Conservation (phyloP, 2,888 invertebrate genomes). For the Fissipunctia ypsillon region DNA sequence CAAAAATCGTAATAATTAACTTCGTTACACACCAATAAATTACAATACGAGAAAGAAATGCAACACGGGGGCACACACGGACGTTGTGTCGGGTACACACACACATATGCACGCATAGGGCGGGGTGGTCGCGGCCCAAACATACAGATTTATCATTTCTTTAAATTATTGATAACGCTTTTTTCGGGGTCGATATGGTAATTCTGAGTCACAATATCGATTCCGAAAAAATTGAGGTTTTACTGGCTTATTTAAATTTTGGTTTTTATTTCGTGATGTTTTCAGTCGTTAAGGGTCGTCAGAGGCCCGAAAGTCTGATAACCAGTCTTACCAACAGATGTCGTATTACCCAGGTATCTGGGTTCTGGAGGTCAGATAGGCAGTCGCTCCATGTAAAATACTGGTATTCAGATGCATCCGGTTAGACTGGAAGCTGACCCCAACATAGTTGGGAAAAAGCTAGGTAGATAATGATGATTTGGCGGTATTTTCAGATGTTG, state of each 20-base stretch:
- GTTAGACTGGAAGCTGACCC: too few species aligned
- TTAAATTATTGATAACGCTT: constrained; percentile 40
- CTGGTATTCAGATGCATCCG: too few species aligned
- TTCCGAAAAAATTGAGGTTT: background rate
- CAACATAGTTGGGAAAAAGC: too few species aligned
- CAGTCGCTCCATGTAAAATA: too few species aligned
- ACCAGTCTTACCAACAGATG: too few species aligned
- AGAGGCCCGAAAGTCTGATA: too few species aligned
- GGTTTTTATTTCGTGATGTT: background rate
- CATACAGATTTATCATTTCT: constrained; percentile 53
- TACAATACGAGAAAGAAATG: constrained; percentile 90
- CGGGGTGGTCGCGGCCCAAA: constrained; percentile 54
- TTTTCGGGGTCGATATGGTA: background rate
- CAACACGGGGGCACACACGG: constrained; percentile 81
- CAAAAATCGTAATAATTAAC: constrained; percentile 91
- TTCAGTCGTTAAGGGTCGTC: too few species aligned
- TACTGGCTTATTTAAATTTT: background rate
- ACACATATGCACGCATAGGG: constrained; percentile 70
- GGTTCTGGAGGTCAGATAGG: too few species aligned
- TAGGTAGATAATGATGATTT: too few species aligned
- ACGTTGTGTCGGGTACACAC: constrained; percentile 49
- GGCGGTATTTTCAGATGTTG: background rate
- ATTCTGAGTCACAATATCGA: constrained; percentile 25
- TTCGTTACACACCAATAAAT: constrained; percentile 91
- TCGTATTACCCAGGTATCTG: too few species aligned